Percentiles rank a stretch among this genome's conserved stretches.
phyloP scores from a whole-genome alignment of 1,140 invertebrate species.

The Pseudomyrmex dendroicus region DNA sequence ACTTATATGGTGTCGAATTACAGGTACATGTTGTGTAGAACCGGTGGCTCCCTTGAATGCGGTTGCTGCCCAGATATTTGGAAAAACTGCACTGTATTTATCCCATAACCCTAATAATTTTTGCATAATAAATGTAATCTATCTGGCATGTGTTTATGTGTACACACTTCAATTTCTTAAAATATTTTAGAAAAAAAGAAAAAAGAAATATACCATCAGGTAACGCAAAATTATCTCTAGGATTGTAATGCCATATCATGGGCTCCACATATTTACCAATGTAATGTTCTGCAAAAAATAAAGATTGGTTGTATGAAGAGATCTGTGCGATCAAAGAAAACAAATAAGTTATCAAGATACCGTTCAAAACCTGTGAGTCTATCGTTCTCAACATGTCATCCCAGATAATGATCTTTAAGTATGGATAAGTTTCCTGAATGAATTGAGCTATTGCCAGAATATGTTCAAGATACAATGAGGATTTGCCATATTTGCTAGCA shows the following conservation, averaged over 20 bases:
- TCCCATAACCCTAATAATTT: slow-evolving; percentile 88
- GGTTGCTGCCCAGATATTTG: slow-evolving; percentile 95
- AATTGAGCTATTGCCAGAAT: slow-evolving; percentile 88
- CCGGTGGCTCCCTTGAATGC: slow-evolving; percentile 97
- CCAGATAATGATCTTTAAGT: slow-evolving; percentile 94
- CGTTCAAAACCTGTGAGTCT: slow-evolving; percentile 87
- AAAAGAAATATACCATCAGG: slow-evolving; percentile 79
- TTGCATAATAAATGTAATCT: slow-evolving; percentile 14
- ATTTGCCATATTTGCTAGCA: slow-evolving; percentile 85
- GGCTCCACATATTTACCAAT: slow-evolving; percentile 92
- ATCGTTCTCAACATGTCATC: slow-evolving; percentile 96
- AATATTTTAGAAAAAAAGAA: slow-evolving; percentile 1
- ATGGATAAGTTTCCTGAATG: slow-evolving; percentile 88
- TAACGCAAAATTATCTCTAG: slow-evolving; percentile 83
- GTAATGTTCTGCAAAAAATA: slow-evolving; percentile 86
- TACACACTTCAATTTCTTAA: slow-evolving; percentile 2
- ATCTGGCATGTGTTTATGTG: neutral
- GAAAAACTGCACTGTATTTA: slow-evolving; percentile 93
- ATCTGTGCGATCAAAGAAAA: slow-evolving; percentile 19
- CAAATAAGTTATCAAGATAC: slow-evolving; percentile 74
- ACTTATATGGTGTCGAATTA: slow-evolving; percentile 87
- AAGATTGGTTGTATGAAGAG: slow-evolving; percentile 47
- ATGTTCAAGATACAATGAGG: slow-evolving; percentile 90
- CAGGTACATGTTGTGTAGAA: slow-evolving; percentile 89
- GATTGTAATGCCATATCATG: slow-evolving; percentile 92